These are phyloP conservation scores for Fistularia tabacaria DNA, from an alignment of 2,797 vertebrate genomes.

Conservation along the genomic window DNA sequence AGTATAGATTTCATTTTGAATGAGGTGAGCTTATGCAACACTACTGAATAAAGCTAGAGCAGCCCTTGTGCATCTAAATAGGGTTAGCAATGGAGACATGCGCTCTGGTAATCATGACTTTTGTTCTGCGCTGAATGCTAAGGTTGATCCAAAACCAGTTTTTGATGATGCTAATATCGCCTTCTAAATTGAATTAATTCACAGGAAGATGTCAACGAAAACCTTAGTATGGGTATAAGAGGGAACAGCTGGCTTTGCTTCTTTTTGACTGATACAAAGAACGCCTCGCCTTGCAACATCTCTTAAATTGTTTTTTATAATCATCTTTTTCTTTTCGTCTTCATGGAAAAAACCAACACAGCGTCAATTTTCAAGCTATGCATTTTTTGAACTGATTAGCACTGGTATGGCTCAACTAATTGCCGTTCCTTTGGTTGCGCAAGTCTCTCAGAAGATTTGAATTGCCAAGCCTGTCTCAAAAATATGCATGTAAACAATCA, in stretches of 20 bases:
- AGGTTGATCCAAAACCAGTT: conserved; percentile 68
- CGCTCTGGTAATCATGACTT: conserved; percentile 71
- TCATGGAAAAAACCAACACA: conserved; percentile 21
- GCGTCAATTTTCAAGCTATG: neutral
- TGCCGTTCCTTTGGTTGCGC: too few relatives aligned
- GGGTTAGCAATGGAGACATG: conserved; percentile 52
- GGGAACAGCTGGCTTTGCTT: conserved; percentile 62
- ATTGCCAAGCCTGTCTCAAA: conserved; percentile 39
- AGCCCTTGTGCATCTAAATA: conserved; percentile 47
- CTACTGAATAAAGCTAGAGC: conserved; percentile 51
- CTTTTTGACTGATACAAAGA: conserved; percentile 50
- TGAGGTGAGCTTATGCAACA: conserved; percentile 40
- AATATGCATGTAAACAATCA: conserved; percentile 22
- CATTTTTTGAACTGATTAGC: too few relatives aligned
- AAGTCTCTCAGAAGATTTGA: neutral
- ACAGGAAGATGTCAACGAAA: conserved; percentile 67
- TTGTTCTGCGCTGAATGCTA: conserved; percentile 75
- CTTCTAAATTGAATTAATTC: conserved; percentile 72
- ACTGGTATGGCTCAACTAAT: too few relatives aligned
- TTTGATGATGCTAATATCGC: conserved; percentile 56
- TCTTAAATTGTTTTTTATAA: conserved; percentile 44
- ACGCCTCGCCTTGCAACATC: conserved; percentile 20
- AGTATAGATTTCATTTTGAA: conserved; percentile 40
- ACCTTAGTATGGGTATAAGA: conserved; percentile 52
- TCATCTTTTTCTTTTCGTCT: conserved; percentile 24